Evolutionary conservation across 2,113 vertebrate species (phyloP).

Genomic region (Rhea pennata): DNA sequence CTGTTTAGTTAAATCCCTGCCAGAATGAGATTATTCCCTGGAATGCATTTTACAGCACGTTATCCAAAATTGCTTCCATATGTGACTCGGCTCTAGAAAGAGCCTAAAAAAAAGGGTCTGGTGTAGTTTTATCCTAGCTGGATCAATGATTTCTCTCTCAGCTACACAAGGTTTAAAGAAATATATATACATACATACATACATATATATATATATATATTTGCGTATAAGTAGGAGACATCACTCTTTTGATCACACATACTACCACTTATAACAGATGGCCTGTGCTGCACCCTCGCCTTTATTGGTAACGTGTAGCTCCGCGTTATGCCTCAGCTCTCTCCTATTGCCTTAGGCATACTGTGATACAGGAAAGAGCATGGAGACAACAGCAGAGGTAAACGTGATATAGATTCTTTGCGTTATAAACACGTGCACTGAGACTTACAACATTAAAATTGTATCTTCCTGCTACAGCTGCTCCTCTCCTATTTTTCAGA

Average conservation of each 20-base stretch:
- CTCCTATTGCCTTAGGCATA: not conserved
- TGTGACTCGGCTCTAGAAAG: not conserved
- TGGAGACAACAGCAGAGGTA: not conserved
- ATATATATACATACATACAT: not conserved
- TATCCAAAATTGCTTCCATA: conserved; percentile 28
- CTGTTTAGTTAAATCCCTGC: conserved; percentile 24
- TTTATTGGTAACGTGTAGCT: not conserved
- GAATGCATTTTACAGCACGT: conserved; percentile 4
- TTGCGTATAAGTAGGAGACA: not conserved
- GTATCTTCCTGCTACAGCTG: not conserved
- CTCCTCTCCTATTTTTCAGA: not conserved
- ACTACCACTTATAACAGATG: not conserved
- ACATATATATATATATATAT: not conserved
- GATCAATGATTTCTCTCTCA: not conserved
- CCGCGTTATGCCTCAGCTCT: not conserved
- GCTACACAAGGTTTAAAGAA: not conserved
- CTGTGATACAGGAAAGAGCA: not conserved
- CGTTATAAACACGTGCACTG: not conserved
- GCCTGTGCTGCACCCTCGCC: not conserved
- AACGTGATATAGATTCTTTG: not conserved
- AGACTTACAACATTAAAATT: not conserved
- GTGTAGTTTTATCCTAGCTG: not conserved
- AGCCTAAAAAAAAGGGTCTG: not conserved
- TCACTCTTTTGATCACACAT: not conserved
- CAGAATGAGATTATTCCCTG: not conserved